Percentiles rank a stretch among this genome's conserved stretches.
Conservation (phyloP, 2,888 invertebrate genomes). For the Drosophila borealis region DNA sequence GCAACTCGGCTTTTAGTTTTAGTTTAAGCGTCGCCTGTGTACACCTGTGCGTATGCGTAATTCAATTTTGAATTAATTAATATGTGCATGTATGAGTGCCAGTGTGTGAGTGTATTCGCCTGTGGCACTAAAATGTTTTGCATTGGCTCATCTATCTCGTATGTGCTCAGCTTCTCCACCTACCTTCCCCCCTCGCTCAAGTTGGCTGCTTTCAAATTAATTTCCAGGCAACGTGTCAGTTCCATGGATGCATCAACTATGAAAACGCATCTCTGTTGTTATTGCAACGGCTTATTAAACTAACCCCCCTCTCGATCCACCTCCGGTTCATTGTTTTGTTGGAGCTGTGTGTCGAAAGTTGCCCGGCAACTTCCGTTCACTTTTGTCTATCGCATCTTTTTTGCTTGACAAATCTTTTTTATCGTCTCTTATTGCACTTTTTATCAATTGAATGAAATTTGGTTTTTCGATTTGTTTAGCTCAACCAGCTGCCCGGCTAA, state of each 20-base stretch:
- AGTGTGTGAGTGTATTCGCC: constrained; percentile 34
- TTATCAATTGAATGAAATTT: constrained; percentile 32
- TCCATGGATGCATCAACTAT: constrained; percentile 28
- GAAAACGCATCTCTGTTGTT: constrained; percentile 34
- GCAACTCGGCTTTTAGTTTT: constrained; percentile 32
- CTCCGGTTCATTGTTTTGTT: constrained; percentile 7
- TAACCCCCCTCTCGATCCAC: constrained; percentile 1
- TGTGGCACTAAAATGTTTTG: constrained; percentile 68
- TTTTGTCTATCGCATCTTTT: constrained; percentile 36
- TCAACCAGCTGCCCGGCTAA: background rate
- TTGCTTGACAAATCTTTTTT: constrained; percentile 31
- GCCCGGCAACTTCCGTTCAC: constrained; percentile 52
- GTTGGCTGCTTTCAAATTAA: constrained; percentile 68
- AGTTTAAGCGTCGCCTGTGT: constrained; percentile 40
- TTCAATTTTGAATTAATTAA: constrained; percentile 77
- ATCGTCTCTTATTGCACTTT: constrained; percentile 35
- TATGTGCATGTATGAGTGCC: constrained; percentile 42
- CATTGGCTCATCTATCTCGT: constrained; percentile 64
- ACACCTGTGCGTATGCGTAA: constrained; percentile 76
- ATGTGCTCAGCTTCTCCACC: constrained; percentile 21
- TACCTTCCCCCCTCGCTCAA: constrained; percentile 7
- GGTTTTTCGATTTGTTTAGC: constrained; percentile 19
- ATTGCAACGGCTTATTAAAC: constrained; percentile 47
- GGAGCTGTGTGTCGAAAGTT: constrained; percentile 44
- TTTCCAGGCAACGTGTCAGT: constrained; percentile 66